Base-by-base conservation (phyloP, 2,113 vertebrate genomes). In the Climacteris rufus region DNA sequence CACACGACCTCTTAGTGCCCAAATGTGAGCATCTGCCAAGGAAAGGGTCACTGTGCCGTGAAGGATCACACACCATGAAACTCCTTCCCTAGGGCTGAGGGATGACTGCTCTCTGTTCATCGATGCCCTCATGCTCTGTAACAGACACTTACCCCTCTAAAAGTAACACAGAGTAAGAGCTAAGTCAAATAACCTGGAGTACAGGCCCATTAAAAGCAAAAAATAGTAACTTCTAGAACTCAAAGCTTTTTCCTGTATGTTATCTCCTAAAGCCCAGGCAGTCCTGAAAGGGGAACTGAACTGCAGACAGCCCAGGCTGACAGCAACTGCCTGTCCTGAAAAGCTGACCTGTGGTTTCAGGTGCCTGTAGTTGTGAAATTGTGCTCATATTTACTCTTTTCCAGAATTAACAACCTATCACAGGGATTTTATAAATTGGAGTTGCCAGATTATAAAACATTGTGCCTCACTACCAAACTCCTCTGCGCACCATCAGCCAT, bases 401-500 rank as follows among this genome's bases (percentile, higher is more conserved):
- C 63, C 63, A 66, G 21, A 66, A 66, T 25, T 66, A 13, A 33
- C 15, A n/a, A 45, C 21, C 30, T 24, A 0, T 9, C 0, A 0
- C 45, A 30, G 42, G 42, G 42, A 31, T 22, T 53, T 18, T 71
- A n/a, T 19, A 42, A 69, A 19, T 1, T 4, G 31, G 66, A 52
- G 18, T 39, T 7, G 0, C 8, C 61, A 71, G 37, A 15, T 33
- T 5, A 59, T 27, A 53, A 15, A 30, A 30, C 40, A 18, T 11
- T 28, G 37, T 1, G 4, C 47, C 42, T 79, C 3, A 0, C 56
- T 44, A 23, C 21, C 75, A 35, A 16, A 21, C 44, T 31, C 79
- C 65, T 65, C 74, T 49, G 2, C 0, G 1, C 2, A 1, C 70
- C 37, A 45, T 4, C 64, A 68, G 42, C 1, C 6, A 31, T 0